These are phyloP conservation scores for Thaleichthys pacificus DNA, from an alignment of 2,797 vertebrate species.

Conservation along the genomic window DNA sequence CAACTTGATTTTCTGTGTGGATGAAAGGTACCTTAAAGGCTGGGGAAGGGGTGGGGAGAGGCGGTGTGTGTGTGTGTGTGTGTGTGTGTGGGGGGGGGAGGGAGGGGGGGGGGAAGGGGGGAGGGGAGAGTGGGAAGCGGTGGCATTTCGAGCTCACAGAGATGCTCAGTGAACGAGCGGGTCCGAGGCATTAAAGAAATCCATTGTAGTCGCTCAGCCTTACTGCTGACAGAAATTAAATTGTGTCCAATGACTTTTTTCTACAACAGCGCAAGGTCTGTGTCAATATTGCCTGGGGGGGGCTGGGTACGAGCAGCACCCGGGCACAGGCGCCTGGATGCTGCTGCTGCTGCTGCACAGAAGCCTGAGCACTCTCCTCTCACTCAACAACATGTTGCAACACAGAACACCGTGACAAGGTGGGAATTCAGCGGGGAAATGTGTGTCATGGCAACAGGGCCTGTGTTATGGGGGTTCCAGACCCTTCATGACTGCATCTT, in stretches of 20 bases:
- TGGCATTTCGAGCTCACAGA: constrained; percentile 55
- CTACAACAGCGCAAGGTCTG: constrained; percentile 70
- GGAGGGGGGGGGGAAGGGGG: constrained; percentile 18
- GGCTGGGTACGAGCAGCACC: constrained; percentile 43
- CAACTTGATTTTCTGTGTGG: constrained; percentile 93
- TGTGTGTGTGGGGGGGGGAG: constrained; percentile 6
- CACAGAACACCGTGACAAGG: too few species aligned
- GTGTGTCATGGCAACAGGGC: too few species aligned
- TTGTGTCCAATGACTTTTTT: constrained; percentile 77
- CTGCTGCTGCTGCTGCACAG: constrained; percentile 27
- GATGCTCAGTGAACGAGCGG: constrained; percentile 63
- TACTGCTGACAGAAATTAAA: constrained; percentile 78
- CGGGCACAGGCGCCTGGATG: constrained; percentile 53
- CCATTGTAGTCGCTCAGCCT: constrained; percentile 72
- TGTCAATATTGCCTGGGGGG: constrained; percentile 61
- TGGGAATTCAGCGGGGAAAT: too few species aligned
- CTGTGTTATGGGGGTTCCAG: too few species aligned
- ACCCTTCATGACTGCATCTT: too few species aligned
- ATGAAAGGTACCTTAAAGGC: constrained; percentile 89
- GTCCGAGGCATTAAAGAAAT: constrained; percentile 71
- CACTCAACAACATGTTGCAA: too few species aligned
- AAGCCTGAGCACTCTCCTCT: too few species aligned
- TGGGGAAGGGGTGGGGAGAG: constrained; percentile 41
- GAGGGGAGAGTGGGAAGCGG: constrained; percentile 33
- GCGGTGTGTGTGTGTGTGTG: too few species aligned